A percentile compares a stretch with the other conserved stretches of the same genome.
phyloP scores from a whole-genome alignment of 2,113 vertebrate species.

The Noctilio leporinus region DNA sequence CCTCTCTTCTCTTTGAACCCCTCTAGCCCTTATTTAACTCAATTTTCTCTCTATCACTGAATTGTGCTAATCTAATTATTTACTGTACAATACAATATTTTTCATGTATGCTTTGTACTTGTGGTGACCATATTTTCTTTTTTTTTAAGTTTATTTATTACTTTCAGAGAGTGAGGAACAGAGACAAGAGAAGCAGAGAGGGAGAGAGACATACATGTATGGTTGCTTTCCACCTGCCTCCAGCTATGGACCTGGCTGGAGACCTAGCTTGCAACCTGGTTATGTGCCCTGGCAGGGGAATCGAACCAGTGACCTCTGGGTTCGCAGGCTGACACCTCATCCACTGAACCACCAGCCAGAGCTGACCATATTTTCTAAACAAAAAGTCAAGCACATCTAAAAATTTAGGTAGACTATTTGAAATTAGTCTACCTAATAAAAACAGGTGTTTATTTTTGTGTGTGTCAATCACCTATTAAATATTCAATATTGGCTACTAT shows the following conservation, averaged over 20 bases:
- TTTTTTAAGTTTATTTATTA: too few species aligned
- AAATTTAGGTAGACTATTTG: constrained; percentile 4
- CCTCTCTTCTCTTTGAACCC: neutral
- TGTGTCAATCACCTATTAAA: neutral
- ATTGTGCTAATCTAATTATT: neutral
- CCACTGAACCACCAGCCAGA: too few species aligned
- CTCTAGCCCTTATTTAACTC: neutral
- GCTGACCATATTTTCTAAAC: constrained; percentile 49
- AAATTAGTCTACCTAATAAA: constrained; percentile 6
- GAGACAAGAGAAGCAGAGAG: too few species aligned
- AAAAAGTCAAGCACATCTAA: neutral
- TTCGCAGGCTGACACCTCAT: too few species aligned
- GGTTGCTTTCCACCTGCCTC: too few species aligned
- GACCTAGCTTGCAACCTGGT: too few species aligned
- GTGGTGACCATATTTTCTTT: constrained; percentile 43
- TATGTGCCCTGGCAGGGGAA: too few species aligned
- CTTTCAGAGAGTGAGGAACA: too few species aligned
- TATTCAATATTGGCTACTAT: neutral
- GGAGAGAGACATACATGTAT: too few species aligned
- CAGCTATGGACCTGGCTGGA: too few species aligned
- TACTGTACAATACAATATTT: neutral
- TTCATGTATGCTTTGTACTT: constrained; percentile 9
- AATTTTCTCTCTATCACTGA: neutral
- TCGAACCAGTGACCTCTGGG: too few species aligned
- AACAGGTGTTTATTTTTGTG: neutral